Evolutionary conservation across 2,888 invertebrate species (phyloP), one percentile per base, ranked within the genome.

Genomic region (Salticus scenicus): DNA sequence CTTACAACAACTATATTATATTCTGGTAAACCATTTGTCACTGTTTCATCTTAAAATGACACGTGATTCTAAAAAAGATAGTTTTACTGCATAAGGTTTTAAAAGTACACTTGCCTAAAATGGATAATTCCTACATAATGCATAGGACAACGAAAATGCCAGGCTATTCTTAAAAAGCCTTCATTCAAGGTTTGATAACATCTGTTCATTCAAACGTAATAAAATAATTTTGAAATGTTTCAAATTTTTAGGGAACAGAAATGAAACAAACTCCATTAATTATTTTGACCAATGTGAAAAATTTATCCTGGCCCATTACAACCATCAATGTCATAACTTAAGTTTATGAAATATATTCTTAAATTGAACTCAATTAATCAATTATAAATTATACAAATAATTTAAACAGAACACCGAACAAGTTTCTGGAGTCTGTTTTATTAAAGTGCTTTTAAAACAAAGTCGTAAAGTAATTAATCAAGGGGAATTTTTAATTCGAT

Each of bases 361-460:
- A 2, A 28, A n/a, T 27, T 47, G 27, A 73, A 37, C 31, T 28
- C 73, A 73, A 73, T 80, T 80, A 80, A 80, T 80, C 80, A 73
- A 41, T 51, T 31, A 71, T 41, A 30, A 12, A 47, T 10, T 10
- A 12, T 47, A 17, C 47, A 47, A 47, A 47, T 47, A 47, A 17
- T 10, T 47, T 47, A 10, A 12, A 47, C 27, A 14, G 42, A 42
- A 30, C 63, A 41, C 64, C 27, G 42, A 74, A 27, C 74, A 74
- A 28, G 63, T 64, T 63, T 51, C 51, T n/a, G 47, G 69, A 31
- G 24, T 20, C 51, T n/a, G n/a, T n/a, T 64, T 69, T 51, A 77
- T 77, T 77, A 70, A 77, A 77, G 57, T 69, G 69, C 77, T 69
- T 67, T 69, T 47, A 47, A 47, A 47, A 47, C n/a, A 2, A n/a